Conservation (phyloP, 2,113 vertebrate genomes). For the Neolamprologus modestus region DNA sequence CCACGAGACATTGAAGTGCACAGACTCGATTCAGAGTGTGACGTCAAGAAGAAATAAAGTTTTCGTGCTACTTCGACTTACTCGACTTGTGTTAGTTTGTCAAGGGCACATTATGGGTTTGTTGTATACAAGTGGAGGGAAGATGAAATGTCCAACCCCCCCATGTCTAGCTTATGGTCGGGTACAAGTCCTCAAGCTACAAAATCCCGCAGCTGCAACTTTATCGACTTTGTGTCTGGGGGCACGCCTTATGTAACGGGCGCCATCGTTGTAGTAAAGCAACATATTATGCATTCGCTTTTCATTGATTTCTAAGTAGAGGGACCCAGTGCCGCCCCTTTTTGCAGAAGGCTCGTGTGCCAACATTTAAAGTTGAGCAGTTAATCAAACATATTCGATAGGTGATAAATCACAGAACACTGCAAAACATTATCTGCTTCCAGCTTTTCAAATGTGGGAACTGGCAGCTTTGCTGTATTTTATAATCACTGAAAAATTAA, state of each 20-base stretch:
- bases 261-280: background rate
- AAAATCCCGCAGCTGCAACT: background rate
- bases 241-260: background rate
- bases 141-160: background rate
- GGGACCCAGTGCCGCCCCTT: background rate
- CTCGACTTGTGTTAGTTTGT: background rate
- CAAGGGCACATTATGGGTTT: background rate
- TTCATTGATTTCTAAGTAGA: background rate
- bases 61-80: background rate
- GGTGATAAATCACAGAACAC: background rate
- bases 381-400: background rate
- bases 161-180: background rate
- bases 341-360: background rate
- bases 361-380: background rate
- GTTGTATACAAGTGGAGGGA: background rate
- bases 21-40: background rate
- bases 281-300: background rate
- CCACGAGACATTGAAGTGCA: background rate
- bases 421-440: background rate
- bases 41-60: conserved; percentile 22
- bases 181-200: background rate
- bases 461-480: background rate
- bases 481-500: background rate
- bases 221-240: background rate
- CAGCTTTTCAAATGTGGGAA: background rate